Base-by-base conservation (phyloP, 1,140 invertebrate species). In the Drosophila aff. region DNA sequence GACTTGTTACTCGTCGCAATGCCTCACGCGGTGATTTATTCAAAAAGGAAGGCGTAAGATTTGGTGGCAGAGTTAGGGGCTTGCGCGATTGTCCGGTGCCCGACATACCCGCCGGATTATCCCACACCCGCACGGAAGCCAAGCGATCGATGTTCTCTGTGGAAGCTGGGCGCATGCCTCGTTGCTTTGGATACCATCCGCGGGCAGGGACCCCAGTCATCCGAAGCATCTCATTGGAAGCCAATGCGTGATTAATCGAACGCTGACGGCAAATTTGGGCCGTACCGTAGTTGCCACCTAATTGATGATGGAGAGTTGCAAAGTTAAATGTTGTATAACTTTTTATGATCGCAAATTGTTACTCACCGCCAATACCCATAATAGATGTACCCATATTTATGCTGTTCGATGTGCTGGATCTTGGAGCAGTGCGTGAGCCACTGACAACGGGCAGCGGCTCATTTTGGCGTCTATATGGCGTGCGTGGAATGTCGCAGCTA, bases 11-110 rank as follows among this genome's bases (percentile, higher is more conserved):
- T 93, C 97, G 95, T 89, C 97, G 94, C 66, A 97, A 94, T 47
- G 97, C 96, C 93, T 97, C 97, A 82, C 96, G 94, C 38, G 97
- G 96, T 73, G 96, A 97, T 94, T 96, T 96, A 89, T 97, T 96
- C 94, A 97, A 96, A 94, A 97, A 97, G 93, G 97, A 97, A 77
- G 95, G 95, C 65, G 96, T 97, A 79, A 97, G 94, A 94, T 97
- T 97, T 50, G 97, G 97, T 28, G 97, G 97, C 71, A 97, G 93
- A 18, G 97, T 97, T 38, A 97, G 93, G 2, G 96, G 96, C 90
- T 97, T 97, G 28, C 95, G 93, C 2, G 93, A 93, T 41, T 91
- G 86, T 13, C 91, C 91, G 0, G 86, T 91, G 43, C 91, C 91
- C 18, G 91, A 83, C 91, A 92, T 92, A 9, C 82, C 91, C 2